These are phyloP conservation scores for Flexamia atlantica DNA, from an alignment of 2,888 invertebrate species.

Conservation along the genomic window DNA sequence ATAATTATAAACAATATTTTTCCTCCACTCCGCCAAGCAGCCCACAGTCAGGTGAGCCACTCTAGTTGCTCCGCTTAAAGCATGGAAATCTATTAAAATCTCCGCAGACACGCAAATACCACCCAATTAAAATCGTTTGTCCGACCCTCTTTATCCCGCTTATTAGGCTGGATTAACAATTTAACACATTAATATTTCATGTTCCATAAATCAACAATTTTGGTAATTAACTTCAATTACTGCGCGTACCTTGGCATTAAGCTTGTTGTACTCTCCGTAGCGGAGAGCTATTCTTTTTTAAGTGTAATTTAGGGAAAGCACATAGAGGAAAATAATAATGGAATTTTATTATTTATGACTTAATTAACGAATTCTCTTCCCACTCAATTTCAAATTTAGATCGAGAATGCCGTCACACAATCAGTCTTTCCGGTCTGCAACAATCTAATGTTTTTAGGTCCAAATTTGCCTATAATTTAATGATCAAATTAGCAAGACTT, in stretches of 20 bases:
- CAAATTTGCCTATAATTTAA: too few species aligned
- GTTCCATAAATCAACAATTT: constrained; percentile 20
- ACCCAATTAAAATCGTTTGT: background rate
- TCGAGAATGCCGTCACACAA: too few species aligned
- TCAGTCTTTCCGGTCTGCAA: too few species aligned
- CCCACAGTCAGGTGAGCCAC: background rate
- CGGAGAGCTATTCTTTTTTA: background rate
- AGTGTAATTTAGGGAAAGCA: background rate
- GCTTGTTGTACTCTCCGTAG: background rate
- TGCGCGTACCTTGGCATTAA: background rate
- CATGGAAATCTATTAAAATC: constrained; percentile 11
- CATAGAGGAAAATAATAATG: background rate
- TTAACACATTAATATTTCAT: constrained; percentile 26
- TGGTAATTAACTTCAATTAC: constrained; percentile 7
- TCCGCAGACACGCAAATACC: constrained; percentile 10
- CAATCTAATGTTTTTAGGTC: too few species aligned
- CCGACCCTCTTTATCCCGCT: background rate
- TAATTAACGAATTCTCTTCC: constrained; percentile 2
- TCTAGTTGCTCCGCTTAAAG: background rate
- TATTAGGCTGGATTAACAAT: constrained; percentile 11
- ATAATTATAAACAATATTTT: too few species aligned
- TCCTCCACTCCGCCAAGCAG: background rate
- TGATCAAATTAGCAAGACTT: too few species aligned
- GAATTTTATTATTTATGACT: constrained; percentile 9
- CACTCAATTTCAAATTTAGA: background rate